phyloP scores from a whole-genome alignment of 92 coral and sea anemone species.

The Virgularia gustaviana region DNA sequence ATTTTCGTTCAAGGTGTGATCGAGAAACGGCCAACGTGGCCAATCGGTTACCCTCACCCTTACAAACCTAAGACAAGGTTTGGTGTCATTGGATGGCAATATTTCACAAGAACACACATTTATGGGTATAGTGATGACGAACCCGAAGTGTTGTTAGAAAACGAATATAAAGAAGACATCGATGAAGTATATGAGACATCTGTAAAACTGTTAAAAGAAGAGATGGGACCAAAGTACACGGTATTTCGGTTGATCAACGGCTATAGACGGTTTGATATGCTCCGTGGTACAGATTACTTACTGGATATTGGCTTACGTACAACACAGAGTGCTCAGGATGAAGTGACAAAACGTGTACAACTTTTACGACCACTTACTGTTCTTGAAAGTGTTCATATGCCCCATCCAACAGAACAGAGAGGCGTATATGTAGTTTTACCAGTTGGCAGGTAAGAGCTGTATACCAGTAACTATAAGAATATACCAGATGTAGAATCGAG shows the following conservation, averaged over 20 bases:
- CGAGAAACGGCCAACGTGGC: slow-evolving; percentile 93
- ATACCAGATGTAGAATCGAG: too few species aligned
- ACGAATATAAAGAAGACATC: slow-evolving; percentile 77
- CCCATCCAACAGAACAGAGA: slow-evolving; percentile 80
- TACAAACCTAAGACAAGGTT: slow-evolving; percentile 83
- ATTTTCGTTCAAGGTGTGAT: slow-evolving; percentile 59
- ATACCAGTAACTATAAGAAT: too few species aligned
- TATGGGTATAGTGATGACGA: slow-evolving; percentile 81
- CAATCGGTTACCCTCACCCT: slow-evolving; percentile 84
- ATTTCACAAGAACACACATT: slow-evolving; percentile 71
- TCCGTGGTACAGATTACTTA: slow-evolving; percentile 90
- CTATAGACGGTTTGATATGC: slow-evolving; percentile 84
- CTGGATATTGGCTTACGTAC: slow-evolving; percentile 73
- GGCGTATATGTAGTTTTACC: slow-evolving; percentile 92
- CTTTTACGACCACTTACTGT: slow-evolving; percentile 86
- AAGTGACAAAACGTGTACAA: slow-evolving; percentile 69
- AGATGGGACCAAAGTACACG: slow-evolving; percentile 54
- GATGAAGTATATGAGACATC: slow-evolving; percentile 81
- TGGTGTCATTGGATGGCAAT: slow-evolving; percentile 95
- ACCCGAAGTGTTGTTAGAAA: slow-evolving; percentile 66
- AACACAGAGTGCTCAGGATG: slow-evolving; percentile 25
- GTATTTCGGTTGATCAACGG: slow-evolving; percentile 71
- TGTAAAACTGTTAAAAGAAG: slow-evolving; percentile 79
- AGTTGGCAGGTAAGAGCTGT: slow-evolving; percentile 55
- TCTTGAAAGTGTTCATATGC: slow-evolving; percentile 90